Evolutionary conservation across 2,113 vertebrate species (phyloP).

Genomic region (Petrocephalus zakoni): DNA sequence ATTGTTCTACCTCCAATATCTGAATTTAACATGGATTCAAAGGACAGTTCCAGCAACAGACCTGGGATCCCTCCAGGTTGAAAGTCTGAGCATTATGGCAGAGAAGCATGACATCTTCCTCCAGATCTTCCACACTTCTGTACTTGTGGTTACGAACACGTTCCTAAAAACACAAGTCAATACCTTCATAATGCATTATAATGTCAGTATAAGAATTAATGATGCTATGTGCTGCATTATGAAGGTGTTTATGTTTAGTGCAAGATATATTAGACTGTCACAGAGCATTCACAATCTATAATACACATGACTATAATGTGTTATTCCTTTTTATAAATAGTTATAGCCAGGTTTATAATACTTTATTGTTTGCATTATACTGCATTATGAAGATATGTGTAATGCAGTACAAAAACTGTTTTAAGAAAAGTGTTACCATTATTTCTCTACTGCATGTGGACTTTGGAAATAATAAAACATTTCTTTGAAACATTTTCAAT

Average conservation of each 20-base stretch:
- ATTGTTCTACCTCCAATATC: background rate
- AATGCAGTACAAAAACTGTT: too few relatives aligned
- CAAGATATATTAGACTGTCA: too few relatives aligned
- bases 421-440: background rate
- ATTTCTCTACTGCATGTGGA: background rate
- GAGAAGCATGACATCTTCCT: slow-evolving; percentile 89
- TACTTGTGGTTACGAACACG: slow-evolving; percentile 98
- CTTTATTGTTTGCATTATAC: too few relatives aligned
- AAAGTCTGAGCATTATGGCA: slow-evolving; percentile 97
- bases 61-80: slow-evolving; percentile 97
- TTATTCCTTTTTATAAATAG: too few relatives aligned
- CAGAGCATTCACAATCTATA: too few relatives aligned
- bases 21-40: background rate
- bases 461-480: background rate
- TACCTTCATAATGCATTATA: too few relatives aligned
- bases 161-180: slow-evolving; percentile 63
- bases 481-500: background rate
- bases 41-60: slow-evolving; percentile 41
- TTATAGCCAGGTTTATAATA: too few relatives aligned
- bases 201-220: too few relatives aligned
- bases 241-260: too few relatives aligned
- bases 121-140: slow-evolving; percentile 86
- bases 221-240: too few relatives aligned
- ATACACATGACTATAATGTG: too few relatives aligned
- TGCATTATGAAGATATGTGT: too few relatives aligned